Evolutionary conservation across 2,113 vertebrate genomes (phyloP).

Genomic region (Heterochromis multidens): DNA sequence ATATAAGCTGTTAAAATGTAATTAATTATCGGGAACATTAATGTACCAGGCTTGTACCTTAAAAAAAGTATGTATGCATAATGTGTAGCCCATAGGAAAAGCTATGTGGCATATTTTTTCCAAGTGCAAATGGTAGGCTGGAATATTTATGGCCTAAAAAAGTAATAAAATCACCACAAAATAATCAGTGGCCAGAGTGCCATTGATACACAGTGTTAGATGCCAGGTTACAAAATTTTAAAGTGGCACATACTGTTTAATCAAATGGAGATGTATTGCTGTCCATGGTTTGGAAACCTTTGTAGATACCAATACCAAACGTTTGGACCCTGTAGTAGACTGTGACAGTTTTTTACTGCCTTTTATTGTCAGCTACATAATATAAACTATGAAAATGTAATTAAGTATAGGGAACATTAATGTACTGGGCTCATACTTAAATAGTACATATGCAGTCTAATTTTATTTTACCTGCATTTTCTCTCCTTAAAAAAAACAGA

Average conservation of each 20-base stretch:
- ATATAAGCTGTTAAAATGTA: too few species aligned
- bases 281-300: constrained; percentile 69
- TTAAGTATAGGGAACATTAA: neutral
- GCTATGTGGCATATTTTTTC: neutral
- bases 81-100: neutral
- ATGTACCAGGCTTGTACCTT: too few species aligned
- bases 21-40: too few species aligned
- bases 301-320: too few species aligned
- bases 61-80: neutral
- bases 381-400: too few species aligned
- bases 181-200: neutral
- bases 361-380: neutral
- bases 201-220: neutral
- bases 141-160: neutral
- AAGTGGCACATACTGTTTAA: neutral
- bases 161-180: neutral
- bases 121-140: neutral
- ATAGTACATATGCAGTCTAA: neutral
- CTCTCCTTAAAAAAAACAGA: neutral
- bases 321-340: too few species aligned
- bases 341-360: neutral
- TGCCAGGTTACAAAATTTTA: neutral
- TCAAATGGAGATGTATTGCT: constrained; percentile 11
- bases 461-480: neutral
- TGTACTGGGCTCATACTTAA: neutral